These are phyloP conservation scores for Ictidomys tridecemlineatus DNA, from an alignment of 2,113 vertebrate species.

Conservation along the genomic window DNA sequence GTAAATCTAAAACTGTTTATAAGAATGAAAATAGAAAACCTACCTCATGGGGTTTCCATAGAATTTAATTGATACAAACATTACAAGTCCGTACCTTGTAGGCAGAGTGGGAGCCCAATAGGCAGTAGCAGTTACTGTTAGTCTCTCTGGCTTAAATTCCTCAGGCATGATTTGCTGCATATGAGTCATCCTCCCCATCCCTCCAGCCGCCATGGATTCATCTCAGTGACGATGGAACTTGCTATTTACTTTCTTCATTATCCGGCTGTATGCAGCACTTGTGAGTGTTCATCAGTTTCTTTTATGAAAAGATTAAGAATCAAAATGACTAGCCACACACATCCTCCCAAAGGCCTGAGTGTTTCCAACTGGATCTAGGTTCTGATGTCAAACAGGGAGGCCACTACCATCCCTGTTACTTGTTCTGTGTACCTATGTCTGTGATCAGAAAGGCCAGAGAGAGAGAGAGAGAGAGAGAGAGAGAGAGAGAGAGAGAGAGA, in stretches of 20 bases:
- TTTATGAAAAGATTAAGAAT: slow-evolving; percentile 29
- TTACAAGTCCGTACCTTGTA: not conserved
- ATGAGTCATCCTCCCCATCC: slow-evolving; percentile 31
- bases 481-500: not conserved
- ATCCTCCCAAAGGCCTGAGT: not conserved
- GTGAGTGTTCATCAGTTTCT: not conserved
- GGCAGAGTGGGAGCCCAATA: not conserved
- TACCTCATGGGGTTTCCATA: not conserved
- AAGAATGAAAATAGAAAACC: not conserved
- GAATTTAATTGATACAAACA: not conserved
- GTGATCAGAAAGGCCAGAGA: not conserved
- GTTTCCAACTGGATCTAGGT: slow-evolving; percentile 15
- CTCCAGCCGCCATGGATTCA: slow-evolving; percentile 11
- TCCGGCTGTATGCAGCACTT: not conserved
- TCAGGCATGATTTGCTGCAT: not conserved
- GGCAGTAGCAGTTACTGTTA: not conserved
- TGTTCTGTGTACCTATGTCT: not conserved
- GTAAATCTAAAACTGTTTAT: slow-evolving; percentile 19
- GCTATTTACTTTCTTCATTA: slow-evolving; percentile 67
- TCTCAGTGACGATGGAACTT: not conserved
- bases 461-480: not conserved
- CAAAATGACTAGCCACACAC: slow-evolving; percentile 31
- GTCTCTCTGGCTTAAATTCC: slow-evolving; percentile 37
- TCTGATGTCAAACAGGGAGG: not conserved
- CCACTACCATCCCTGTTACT: not conserved